Conservation (phyloP, 2,888 invertebrate genomes). For the Amblyjoppa proteus region DNA sequence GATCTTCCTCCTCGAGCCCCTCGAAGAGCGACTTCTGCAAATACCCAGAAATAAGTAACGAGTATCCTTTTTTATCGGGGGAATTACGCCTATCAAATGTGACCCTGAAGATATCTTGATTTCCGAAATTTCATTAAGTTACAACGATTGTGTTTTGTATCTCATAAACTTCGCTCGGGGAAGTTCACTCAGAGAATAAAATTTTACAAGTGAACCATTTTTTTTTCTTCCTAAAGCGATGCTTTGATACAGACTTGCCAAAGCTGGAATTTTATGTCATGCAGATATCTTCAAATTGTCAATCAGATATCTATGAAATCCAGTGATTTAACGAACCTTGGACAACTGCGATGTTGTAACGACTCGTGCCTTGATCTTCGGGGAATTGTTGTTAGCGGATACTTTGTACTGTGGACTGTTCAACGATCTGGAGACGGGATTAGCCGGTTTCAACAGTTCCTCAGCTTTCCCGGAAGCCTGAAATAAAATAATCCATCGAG, state of each 20-base stretch:
- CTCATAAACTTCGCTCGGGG: too few species aligned
- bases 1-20: constrained; percentile 93
- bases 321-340: constrained; percentile 77
- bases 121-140: background rate
- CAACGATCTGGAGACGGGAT: constrained; percentile 90
- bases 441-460: constrained; percentile 90
- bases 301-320: background rate
- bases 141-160: too few species aligned
- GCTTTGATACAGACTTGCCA: too few species aligned
- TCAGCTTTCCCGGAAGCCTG: constrained; percentile 87
- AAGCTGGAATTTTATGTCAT: too few species aligned
- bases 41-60: constrained; percentile 23
- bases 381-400: constrained; percentile 86
- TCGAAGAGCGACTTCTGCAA: constrained; percentile 92
- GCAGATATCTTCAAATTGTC: too few species aligned
- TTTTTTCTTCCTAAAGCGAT: too few species aligned
- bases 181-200: too few species aligned
- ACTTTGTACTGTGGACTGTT: constrained; percentile 88
- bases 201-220: too few species aligned
- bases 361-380: constrained; percentile 87
- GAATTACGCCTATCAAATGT: too few species aligned
- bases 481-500: constrained; percentile 60
- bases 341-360: constrained; percentile 81
- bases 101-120: too few species aligned
- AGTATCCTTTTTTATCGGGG: background rate